Conservation (phyloP, 2,888 invertebrate species). For the Stratiomys singularior region DNA sequence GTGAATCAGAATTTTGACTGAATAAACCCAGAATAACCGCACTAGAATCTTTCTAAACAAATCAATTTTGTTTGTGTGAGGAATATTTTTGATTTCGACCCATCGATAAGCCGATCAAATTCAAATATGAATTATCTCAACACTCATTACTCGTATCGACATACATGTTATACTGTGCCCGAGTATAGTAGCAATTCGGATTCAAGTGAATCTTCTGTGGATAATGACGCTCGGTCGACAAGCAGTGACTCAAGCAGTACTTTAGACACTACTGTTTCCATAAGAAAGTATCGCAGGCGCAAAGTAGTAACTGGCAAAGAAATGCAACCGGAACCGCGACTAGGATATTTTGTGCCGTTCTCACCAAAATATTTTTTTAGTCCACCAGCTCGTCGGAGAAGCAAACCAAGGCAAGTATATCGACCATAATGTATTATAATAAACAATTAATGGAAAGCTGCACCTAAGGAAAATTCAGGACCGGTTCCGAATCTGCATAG, state of each 20-base stretch:
- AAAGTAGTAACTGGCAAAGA: background rate
- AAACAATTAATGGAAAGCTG: too few species aligned
- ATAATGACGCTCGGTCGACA: slow-evolving; percentile 26
- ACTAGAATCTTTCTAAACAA: too few species aligned
- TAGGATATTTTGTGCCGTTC: slow-evolving; percentile 71
- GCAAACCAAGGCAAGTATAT: slow-evolving; percentile 28
- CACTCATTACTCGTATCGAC: background rate
- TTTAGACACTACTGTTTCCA: background rate
- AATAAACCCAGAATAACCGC: too few species aligned
- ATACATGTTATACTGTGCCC: slow-evolving; percentile 63
- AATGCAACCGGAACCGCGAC: slow-evolving; percentile 64
- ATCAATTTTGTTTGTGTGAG: too few species aligned
- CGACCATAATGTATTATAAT: too few species aligned
- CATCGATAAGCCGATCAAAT: background rate
- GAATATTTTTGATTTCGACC: too few species aligned
- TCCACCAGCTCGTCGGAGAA: slow-evolving; percentile 61
- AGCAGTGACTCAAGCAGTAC: slow-evolving; percentile 24
- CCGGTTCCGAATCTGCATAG: too few species aligned
- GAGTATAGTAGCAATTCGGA: slow-evolving; percentile 56
- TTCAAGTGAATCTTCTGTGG: slow-evolving; percentile 51
- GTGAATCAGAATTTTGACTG: too few species aligned
- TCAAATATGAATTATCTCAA: slow-evolving; percentile 20
- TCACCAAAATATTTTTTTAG: slow-evolving; percentile 65
- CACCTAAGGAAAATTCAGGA: too few species aligned
- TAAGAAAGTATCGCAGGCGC: background rate